Conservation (phyloP, 2,888 invertebrate species). For the Dryococelus australis region DNA sequence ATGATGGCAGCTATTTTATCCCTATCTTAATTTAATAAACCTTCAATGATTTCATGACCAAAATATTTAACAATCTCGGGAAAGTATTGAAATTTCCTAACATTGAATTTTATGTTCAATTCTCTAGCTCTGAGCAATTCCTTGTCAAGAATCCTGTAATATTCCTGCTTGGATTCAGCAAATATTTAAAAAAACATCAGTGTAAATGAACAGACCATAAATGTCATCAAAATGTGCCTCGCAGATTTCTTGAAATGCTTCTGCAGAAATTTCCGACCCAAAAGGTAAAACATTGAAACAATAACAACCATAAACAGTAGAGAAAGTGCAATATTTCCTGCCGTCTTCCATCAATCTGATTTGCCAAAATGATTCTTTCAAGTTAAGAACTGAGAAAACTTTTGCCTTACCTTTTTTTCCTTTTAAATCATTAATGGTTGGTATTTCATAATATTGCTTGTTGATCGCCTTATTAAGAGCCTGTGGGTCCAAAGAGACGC, state of each 20-base stretch:
- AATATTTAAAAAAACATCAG: neutral
- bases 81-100: neutral
- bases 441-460: neutral
- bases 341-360: neutral
- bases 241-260: neutral
- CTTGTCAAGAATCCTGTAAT: neutral
- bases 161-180: neutral
- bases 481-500: neutral
- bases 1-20: neutral
- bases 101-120: slow-evolving; percentile 8
- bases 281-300: neutral
- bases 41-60: neutral
- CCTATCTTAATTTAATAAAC: neutral
- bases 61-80: neutral
- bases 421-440: neutral
- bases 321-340: neutral
- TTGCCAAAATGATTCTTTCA: neutral
- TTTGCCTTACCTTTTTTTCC: no score
- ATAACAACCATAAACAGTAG: neutral
- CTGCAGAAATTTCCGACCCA: neutral
- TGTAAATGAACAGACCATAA: neutral
- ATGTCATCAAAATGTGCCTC: neutral
- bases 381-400: neutral
- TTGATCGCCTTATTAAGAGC: no score
- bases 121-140: neutral